Percentiles rank a stretch among this genome's conserved stretches.
Conservation (phyloP, 1,140 invertebrate species). For the Drosophila rufa region DNA sequence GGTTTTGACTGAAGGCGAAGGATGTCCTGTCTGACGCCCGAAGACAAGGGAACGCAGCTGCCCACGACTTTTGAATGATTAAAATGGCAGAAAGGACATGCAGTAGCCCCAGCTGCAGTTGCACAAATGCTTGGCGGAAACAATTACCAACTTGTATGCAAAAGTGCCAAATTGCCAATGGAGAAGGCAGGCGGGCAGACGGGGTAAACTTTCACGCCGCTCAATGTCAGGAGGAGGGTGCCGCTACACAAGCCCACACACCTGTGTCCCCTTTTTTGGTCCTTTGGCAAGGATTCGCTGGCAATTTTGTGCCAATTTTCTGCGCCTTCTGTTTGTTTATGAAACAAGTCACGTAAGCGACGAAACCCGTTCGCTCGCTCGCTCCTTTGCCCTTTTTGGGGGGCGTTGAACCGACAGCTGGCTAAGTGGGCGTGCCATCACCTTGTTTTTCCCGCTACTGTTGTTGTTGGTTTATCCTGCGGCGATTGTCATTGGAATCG, state of each 20-base stretch:
- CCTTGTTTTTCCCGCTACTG: constrained; percentile 42
- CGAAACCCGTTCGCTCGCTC: constrained; percentile 38
- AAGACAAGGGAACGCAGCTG: constrained; percentile 52
- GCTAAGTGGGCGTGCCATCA: constrained; percentile 74
- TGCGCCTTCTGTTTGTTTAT: constrained; percentile 79
- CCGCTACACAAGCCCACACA: not conserved
- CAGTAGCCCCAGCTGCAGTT: constrained; percentile 40
- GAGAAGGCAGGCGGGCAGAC: not conserved
- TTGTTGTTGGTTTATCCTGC: constrained; percentile 21
- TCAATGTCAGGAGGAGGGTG: constrained; percentile 56
- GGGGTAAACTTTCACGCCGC: constrained; percentile 47
- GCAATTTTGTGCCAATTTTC: constrained; percentile 76
- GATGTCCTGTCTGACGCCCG: constrained; percentile 20
- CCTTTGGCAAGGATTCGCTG: constrained; percentile 58
- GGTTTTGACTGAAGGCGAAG: constrained; percentile 48
- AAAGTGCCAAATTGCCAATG: constrained; percentile 70
- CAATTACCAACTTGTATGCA: constrained; percentile 81
- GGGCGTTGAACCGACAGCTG: constrained; percentile 72
- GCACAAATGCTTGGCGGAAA: constrained; percentile 69
- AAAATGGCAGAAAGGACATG: constrained; percentile 40
- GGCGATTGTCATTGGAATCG: constrained; percentile 78
- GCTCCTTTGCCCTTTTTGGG: constrained; percentile 48
- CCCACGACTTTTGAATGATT: constrained; percentile 74
- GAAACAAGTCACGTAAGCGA: constrained; percentile 81
- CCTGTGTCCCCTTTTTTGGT: constrained; percentile 21